Evolutionary conservation across 2,888 invertebrate species (phyloP).

Genomic region (Pteria penguin): DNA sequence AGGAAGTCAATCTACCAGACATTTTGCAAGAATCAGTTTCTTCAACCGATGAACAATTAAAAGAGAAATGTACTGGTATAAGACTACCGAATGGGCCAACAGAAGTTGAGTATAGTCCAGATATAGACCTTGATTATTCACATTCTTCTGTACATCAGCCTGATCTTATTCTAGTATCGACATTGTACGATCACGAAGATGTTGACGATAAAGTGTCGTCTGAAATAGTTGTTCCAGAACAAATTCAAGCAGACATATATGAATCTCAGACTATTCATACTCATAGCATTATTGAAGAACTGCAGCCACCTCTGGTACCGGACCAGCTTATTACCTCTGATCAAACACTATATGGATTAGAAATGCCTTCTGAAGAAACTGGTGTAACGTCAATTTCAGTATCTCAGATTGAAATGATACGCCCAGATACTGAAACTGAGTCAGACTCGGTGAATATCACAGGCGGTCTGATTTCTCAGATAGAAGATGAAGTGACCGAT

Average conservation of each 20-base stretch:
- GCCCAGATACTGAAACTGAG: conserved; percentile 56
- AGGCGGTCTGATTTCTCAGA: conserved; percentile 42
- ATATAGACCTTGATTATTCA: conserved; percentile 71
- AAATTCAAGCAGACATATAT: conserved; percentile 18
- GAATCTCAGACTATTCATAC: conserved; percentile 53
- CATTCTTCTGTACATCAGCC: conserved; percentile 29
- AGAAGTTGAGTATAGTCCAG: conserved; percentile 82
- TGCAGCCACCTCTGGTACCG: conserved; percentile 57
- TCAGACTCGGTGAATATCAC: conserved; percentile 59
- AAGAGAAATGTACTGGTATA: conserved; percentile 17
- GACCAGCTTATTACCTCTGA: conserved; percentile 70
- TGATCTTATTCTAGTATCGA: conserved; percentile 23
- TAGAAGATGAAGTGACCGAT: conserved; percentile 57
- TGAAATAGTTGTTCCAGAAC: conserved; percentile 18
- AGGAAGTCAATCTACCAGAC: conserved; percentile 36
- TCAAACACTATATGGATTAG: conserved; percentile 80
- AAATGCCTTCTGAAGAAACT: conserved; percentile 79
- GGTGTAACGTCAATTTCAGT: conserved; percentile 55
- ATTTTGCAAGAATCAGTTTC: conserved; percentile 31
- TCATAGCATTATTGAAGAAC: conserved; percentile 66
- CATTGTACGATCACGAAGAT: conserved; percentile 23
- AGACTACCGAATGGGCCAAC: conserved; percentile 81
- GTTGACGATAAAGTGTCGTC: conserved; percentile 30
- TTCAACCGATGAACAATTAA: conserved; percentile 20
- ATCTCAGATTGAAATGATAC: conserved; percentile 53